A percentile compares a stretch with the other conserved stretches of the same genome.
Evolutionary conservation across 2,888 invertebrate species (phyloP).

Genomic region (Hypsopygia costalis): DNA sequence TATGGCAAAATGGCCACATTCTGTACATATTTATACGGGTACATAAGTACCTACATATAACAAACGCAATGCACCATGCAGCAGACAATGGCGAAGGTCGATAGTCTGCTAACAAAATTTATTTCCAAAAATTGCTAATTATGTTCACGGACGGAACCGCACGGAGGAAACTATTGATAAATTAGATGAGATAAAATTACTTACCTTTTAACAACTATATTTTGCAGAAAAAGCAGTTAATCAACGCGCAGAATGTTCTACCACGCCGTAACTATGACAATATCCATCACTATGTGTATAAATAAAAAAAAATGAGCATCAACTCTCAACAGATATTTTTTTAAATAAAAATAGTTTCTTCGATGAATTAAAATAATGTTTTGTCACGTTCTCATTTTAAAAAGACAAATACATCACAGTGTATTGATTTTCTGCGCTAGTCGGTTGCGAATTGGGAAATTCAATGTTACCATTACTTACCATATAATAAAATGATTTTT

Average conservation of each 20-base stretch:
- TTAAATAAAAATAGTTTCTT: constrained; percentile 71
- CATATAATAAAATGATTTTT: no score
- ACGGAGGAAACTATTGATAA: neutral
- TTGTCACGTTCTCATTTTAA: constrained; percentile 80
- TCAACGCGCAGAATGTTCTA: constrained; percentile 73
- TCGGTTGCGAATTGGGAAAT: constrained; percentile 38
- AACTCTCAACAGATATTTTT: constrained; percentile 70
- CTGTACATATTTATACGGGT: constrained; percentile 19
- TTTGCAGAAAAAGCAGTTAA: constrained; percentile 66
- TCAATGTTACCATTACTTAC: no score
- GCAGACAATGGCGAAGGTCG: constrained; percentile 77
- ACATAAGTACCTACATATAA: constrained; percentile 42
- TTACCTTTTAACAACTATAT: constrained; percentile 67
- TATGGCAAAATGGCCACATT: constrained; percentile 36
- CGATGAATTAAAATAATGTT: constrained; percentile 70
- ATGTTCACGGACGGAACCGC: no score
- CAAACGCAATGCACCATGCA: constrained; percentile 80
- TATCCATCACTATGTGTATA: constrained; percentile 79
- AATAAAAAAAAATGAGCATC: constrained; percentile 81
- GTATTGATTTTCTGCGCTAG: constrained; percentile 74
- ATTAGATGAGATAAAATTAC: constrained; percentile 33
- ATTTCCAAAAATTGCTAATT: no score
- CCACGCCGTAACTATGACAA: constrained; percentile 79
- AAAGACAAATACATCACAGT: constrained; percentile 73
- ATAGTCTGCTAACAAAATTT: constrained; percentile 51